Percentiles rank a stretch among this genome's conserved stretches.
phyloP scores from a whole-genome alignment of 2,113 vertebrate genomes.

The Petroica traversi region DNA sequence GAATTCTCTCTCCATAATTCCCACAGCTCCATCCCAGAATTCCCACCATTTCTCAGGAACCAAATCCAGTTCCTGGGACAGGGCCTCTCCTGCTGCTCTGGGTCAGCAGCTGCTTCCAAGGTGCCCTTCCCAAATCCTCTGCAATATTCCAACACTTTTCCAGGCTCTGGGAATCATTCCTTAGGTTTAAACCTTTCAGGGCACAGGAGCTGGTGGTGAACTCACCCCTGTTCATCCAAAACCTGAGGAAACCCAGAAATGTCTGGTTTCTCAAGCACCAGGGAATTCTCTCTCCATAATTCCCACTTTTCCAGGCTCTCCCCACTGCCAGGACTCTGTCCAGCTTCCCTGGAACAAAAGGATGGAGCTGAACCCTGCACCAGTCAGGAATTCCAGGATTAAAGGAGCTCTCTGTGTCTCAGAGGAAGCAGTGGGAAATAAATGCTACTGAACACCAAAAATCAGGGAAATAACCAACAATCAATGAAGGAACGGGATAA shows the following conservation, averaged over 20 bases:
- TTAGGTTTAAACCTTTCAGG: neutral
- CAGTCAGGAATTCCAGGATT: neutral
- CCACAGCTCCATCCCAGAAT: neutral
- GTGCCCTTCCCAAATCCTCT: neutral
- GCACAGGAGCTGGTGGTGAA: neutral
- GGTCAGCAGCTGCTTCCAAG: neutral
- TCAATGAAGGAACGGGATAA: neutral
- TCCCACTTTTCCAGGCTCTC: neutral
- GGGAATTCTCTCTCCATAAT: neutral
- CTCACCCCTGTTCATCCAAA: neutral
- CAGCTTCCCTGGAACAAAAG: neutral
- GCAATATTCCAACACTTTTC: neutral
- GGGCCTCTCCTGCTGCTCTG: neutral
- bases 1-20: too few relatives aligned
- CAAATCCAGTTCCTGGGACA: accelerated
- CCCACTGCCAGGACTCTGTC: neutral
- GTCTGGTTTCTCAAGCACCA: neutral
- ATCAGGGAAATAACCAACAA: neutral
- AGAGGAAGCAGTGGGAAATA: neutral
- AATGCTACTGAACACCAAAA: neutral
- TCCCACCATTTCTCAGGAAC: neutral
- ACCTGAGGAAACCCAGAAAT: neutral
- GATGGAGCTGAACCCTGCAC: neutral
- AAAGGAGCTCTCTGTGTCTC: neutral
- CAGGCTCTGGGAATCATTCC: neutral